Evolutionary conservation across 2,113 vertebrate species (phyloP).

Genomic region (Chlorocebus sabaeus): DNA sequence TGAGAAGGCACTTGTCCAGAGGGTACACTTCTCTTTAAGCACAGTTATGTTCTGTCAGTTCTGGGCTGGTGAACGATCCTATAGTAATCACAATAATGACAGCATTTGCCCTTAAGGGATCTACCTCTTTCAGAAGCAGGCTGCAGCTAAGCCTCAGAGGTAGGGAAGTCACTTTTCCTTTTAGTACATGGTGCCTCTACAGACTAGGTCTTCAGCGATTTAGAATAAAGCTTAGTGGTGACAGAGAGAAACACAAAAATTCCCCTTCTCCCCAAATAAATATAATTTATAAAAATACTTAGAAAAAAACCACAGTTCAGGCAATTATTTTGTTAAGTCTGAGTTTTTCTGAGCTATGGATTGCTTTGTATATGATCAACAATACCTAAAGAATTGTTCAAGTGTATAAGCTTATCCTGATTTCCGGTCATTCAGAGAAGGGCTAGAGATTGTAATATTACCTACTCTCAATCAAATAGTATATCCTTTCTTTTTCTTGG

Average conservation of each 20-base stretch:
- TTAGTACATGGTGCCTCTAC: not conserved
- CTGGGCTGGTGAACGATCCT: not conserved
- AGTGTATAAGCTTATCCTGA: constrained; percentile 29
- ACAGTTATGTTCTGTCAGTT: not conserved
- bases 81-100: not conserved
- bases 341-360: constrained; percentile 19
- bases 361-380: constrained; percentile 33
- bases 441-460: constrained; percentile 68
- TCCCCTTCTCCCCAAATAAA: not conserved
- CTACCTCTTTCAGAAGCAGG: not conserved
- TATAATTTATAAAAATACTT: constrained; percentile 22
- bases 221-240: not conserved
- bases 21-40: not conserved
- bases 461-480: constrained; percentile 54
- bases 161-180: not conserved
- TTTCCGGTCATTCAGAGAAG: constrained; percentile 59
- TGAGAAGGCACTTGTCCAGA: not conserved
- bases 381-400: constrained; percentile 26
- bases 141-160: not conserved
- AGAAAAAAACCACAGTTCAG: not conserved
- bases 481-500: constrained; percentile 47
- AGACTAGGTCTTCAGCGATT: not conserved
- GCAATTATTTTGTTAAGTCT: constrained; percentile 31
- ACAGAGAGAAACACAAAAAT: not conserved
- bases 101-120: not conserved